These are phyloP conservation scores for Erethizon dorsatum DNA, from an alignment of 2,797 vertebrate species.

Conservation along the genomic window DNA sequence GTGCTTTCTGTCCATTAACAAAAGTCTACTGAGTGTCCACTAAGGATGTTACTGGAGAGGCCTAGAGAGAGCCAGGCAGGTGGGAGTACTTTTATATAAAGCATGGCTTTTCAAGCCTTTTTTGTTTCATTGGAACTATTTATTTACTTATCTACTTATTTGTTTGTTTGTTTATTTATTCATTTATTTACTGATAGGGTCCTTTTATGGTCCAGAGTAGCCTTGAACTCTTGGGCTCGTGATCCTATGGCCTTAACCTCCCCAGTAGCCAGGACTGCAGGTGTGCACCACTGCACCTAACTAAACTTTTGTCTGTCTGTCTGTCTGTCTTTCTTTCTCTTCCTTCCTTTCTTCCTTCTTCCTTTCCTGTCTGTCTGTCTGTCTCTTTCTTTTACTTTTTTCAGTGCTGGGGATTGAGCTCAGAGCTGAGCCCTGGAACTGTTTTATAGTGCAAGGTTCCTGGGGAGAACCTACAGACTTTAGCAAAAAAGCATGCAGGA, in stretches of 20 bases:
- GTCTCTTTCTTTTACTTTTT: fast-evolving
- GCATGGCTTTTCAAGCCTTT: background rate
- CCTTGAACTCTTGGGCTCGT: background rate
- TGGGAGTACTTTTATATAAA: background rate
- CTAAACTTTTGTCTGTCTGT: background rate
- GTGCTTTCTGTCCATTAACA: background rate
- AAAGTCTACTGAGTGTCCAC: background rate
- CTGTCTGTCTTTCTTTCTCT: background rate
- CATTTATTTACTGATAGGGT: background rate
- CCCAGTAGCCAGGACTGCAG: background rate
- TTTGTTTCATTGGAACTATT: background rate
- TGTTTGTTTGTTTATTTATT: background rate
- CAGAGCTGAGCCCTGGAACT: background rate
- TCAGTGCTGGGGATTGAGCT: background rate
- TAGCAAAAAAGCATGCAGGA: background rate
- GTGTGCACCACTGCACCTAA: background rate
- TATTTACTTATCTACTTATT: too few relatives aligned
- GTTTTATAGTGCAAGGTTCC: background rate
- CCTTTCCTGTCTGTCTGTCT: background rate
- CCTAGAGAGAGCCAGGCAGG: slow-evolving; percentile 8
- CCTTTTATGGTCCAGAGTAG: background rate
- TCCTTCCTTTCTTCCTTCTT: too few relatives aligned
- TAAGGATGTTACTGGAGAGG: background rate
- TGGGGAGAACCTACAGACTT: background rate
- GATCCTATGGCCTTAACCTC: background rate